Base-by-base conservation (phyloP, 1,140 invertebrate species). In the Philaenus spumarius region DNA sequence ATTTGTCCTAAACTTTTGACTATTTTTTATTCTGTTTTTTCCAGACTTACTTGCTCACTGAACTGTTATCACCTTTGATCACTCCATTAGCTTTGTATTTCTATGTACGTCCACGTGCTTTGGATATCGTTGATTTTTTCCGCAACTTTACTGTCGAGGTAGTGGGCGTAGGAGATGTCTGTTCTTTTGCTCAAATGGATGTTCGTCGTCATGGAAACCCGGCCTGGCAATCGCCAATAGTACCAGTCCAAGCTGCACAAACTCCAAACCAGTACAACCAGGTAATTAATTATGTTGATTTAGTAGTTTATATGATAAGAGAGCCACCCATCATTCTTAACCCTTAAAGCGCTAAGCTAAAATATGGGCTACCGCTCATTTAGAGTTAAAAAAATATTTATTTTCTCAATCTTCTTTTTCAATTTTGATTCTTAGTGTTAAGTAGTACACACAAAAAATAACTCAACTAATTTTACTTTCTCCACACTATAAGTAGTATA, bases 121-220 rank as follows among this genome's bases (percentile, higher is more conserved):
- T 91, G 15, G 90, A 97, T 62, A 89, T 98, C 55, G 91, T 98
- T 0, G 95, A 98, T 71, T 99, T 98, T 74, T 97, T 94, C 69
- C 80, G 93, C 11, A 95, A 96, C 68, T 98, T 97, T 70, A 98
- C 96, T 0, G 91, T 98, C 6, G 89, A 93, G 61, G 90, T 98
- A 0, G 83, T 89, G 2, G 96, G 95, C 0, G 95, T 98, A 1
- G 97, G 97, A 1, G 96, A 99, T 72, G 93, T 99, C 0, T 99
- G 97, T 71, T 95, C 94, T 9, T 98, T 98, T 75, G 95, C 96
- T 26, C 85, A 93, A 73, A 92, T 96, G 89, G 93, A 98, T 72
- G 83, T 98, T 7, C 78, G 87, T 48, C 86, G 86, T 66, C 94
- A 98, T 73, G 95, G 95, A 2, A 90, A 97, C 76, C 89, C 90